A percentile compares a stretch with the other conserved stretches of the same genome.
phyloP scores from a whole-genome alignment of 2,113 vertebrate genomes.

The Anarrhichthys ocellatus region DNA sequence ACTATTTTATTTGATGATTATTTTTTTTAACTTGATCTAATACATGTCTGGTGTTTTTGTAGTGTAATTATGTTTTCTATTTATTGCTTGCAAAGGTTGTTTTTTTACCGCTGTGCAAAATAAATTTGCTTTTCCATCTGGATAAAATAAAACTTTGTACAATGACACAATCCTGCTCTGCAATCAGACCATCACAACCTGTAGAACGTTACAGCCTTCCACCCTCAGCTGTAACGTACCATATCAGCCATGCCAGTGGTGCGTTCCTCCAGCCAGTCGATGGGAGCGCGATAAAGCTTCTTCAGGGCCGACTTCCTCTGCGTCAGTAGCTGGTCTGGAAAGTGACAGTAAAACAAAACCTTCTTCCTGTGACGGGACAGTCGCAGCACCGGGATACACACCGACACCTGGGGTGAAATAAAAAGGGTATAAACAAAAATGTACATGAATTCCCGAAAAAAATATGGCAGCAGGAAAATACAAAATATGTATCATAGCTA shows the following conservation, averaged over 20 bases:
- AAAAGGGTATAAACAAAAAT: neutral
- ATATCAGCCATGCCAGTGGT: slow-evolving; percentile 97
- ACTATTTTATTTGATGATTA: neutral
- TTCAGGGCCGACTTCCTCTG: slow-evolving; percentile 88
- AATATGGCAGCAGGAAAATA: neutral
- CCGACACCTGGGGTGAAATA: slow-evolving; percentile 88
- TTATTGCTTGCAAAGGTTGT: neutral
- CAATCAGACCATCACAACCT: neutral
- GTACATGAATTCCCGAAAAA: neutral
- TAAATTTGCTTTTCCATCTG: neutral
- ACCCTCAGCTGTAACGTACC: slow-evolving; percentile 49
- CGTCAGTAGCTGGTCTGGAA: slow-evolving; percentile 94
- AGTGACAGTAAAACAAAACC: slow-evolving; percentile 98
- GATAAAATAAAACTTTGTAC: neutral
- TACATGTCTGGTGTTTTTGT: neutral
- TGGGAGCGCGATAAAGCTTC: slow-evolving; percentile 88
- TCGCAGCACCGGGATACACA: slow-evolving; percentile 93
- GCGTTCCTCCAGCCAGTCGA: slow-evolving; percentile 94
- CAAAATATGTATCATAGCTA: neutral
- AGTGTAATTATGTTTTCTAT: neutral
- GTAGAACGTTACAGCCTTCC: neutral
- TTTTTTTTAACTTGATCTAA: neutral
- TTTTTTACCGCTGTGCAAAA: neutral
- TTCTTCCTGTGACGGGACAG: slow-evolving; percentile 90
- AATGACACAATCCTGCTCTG: neutral